A percentile compares a stretch with the other conserved stretches of the same genome.
phyloP scores from a whole-genome alignment of 2,113 vertebrate genomes.

The Plotosus lineatus region DNA sequence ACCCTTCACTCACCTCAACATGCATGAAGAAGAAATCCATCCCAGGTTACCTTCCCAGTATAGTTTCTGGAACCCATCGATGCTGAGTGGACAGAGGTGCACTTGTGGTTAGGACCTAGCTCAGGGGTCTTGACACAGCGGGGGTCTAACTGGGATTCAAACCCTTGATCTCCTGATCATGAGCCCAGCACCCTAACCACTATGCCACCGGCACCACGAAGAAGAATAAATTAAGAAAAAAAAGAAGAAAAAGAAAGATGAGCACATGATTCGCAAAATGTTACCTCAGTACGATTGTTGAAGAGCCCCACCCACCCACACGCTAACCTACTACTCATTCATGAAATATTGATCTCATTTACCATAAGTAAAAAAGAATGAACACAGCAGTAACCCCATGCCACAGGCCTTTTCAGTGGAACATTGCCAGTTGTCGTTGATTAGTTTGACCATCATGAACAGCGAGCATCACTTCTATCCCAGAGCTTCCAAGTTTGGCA shows the following conservation, averaged over 20 bases:
- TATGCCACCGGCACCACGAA: too few relatives aligned
- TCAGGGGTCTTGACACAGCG: too few relatives aligned
- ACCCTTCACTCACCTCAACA: too few relatives aligned
- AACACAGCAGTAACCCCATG: background rate
- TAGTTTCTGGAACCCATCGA: background rate
- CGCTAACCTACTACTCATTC: slow-evolving; percentile 22
- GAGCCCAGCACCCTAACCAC: too few relatives aligned
- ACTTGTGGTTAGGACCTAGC: too few relatives aligned
- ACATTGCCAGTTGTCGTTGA: slow-evolving; percentile 42
- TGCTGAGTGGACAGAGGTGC: too few relatives aligned
- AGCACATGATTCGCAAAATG: background rate
- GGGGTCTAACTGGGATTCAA: too few relatives aligned
- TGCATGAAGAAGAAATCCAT: too few relatives aligned
- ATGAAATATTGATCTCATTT: slow-evolving; percentile 25
- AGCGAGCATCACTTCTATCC: slow-evolving; percentile 30
- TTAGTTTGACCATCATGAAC: slow-evolving; percentile 49
- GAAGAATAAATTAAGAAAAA: too few relatives aligned
- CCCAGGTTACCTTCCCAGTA: too few relatives aligned
- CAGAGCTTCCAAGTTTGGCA: slow-evolving; percentile 28
- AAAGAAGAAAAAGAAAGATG: background rate
- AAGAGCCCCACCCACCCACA: background rate
- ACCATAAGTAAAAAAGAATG: slow-evolving; percentile 2
- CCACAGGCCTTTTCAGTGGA: background rate
- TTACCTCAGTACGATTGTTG: background rate
- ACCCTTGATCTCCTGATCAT: too few relatives aligned